Evolutionary conservation across 2,113 vertebrate genomes (phyloP), one percentile per base, ranked within the genome.

Genomic region (Astatoreochromis straeleni): DNA sequence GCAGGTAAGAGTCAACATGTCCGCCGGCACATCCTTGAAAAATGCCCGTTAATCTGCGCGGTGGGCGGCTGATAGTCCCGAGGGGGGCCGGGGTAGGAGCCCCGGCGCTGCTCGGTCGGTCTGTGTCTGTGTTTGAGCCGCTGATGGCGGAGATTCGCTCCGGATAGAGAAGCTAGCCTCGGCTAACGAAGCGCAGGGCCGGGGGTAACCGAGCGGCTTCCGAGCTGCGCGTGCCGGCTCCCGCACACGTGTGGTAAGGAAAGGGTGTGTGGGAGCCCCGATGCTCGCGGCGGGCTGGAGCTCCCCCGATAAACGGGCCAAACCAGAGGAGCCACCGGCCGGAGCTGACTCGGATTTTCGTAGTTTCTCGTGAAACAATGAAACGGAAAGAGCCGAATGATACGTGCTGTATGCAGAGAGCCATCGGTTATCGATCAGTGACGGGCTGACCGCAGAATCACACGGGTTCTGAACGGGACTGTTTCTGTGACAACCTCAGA

Each of bases 1-100:
- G 78, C 87, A 93, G 97, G 97, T 97, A 92, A 93, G 96, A 0
- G 1, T 1, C 7, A 7, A 79, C 24, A 84, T 78, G 81, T 80
- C 75, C 4, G 9, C 19, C 1, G 2, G 8, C 80, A 87, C 13
- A 2, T 26, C 16, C 24, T 29, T 7, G 0, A 3, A 9, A 42
- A 60, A 35, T 49, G 4, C 1, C 6, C 3, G 1, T 9, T 3
- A 13, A 19, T 14, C 4, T 1, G 7, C 1, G 0, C 26, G 8
- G 1, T 26, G 29, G 42, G 7, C 4, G 29, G 0, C 7, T 3
- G 16, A 92, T 90, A 49, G 2, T 7, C 19, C 3, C 2, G 7
- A 5, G 2, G 2, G 6, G 3, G 1, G 1, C 0, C 2, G 1
- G 2, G 0, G 0, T 10, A 6, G 40, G 1, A 5, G 9, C 5